These are phyloP conservation scores for Pelochelys cantorii DNA, from an alignment of 2,797 vertebrate species.

Conservation along the genomic window DNA sequence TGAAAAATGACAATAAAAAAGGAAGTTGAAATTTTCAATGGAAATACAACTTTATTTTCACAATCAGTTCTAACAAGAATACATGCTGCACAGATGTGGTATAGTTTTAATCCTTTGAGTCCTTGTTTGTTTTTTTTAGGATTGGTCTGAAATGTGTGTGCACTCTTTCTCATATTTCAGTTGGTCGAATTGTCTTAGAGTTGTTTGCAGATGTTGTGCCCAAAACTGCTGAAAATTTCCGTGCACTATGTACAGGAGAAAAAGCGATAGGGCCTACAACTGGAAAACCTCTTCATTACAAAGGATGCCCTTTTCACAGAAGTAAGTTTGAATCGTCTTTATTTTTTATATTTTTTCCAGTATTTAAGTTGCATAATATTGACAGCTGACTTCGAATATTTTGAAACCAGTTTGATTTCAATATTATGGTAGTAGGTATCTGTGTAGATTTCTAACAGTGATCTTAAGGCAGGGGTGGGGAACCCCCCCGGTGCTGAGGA, in stretches of 20 bases:
- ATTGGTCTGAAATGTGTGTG: background rate
- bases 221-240: conserved; percentile 97
- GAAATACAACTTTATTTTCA: background rate
- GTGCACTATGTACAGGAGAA: conserved; percentile 95
- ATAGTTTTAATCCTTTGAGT: background rate
- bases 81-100: background rate
- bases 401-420: background rate
- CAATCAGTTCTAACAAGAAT: background rate
- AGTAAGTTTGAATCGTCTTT: conserved; percentile 81
- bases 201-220: conserved; percentile 94
- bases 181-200: conserved; percentile 91
- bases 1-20: background rate
- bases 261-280: conserved; percentile 91
- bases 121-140: background rate
- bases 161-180: conserved; percentile 76
- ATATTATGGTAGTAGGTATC: background rate
- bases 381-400: background rate
- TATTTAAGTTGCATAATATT: background rate
- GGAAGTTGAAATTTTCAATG: background rate
- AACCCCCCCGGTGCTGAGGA: too few relatives aligned
- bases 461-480: background rate
- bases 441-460: background rate
- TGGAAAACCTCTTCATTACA: conserved; percentile 95
- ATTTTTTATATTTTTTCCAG: background rate
- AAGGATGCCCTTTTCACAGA: conserved; percentile 96